Evolutionary conservation across 2,797 vertebrate genomes (phyloP), one percentile per base, ranked within the genome.

Genomic region (Sebastolobus alascanus): DNA sequence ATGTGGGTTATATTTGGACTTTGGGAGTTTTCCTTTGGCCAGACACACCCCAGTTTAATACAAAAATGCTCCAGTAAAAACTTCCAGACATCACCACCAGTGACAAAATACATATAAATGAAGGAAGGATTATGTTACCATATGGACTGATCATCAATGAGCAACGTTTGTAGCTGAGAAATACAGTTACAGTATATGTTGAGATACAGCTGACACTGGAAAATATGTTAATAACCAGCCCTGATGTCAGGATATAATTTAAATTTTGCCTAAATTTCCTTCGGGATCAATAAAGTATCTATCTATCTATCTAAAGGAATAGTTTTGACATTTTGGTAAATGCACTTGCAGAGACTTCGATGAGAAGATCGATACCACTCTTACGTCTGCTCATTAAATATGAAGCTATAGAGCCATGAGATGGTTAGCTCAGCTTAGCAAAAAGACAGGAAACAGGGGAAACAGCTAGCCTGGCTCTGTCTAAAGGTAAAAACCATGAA

Each of bases 81-180:
- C 85, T 82, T 81, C 90, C 91, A 93, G 93, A 91, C 91, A 83
- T 87, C 88, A 93, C 88, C 89, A 74, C 78, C 68, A 82, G 75
- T 87, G 80, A 92, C 83, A 88, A 70, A 85, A 27, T 74, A 85
- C 84, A 73, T 61, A 83, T 79, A 83, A 79, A 84, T 33, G 68
- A 73, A 63, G 31, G 31, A 60, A 74, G 33, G 54, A 66, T 77
- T 43, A 66, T 46, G 74, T 73, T 80, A 35, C 71, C 81, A 73
- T 65, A 59, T 72, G 64, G 75, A 80, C 27, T 13, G 43, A 77
- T 87, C 70, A 77, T 85, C 65, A 79, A 6, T 22, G 64, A 84
- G 63, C 22, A 77, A 74, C 46, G 35, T 55, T 46, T 74, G 50
- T 13, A 58, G 73, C 66, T 9, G 33, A 46, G 31, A 43, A 31